Evolutionary conservation across 2,113 vertebrate species (phyloP).

Genomic region (Anoura caudifer): DNA sequence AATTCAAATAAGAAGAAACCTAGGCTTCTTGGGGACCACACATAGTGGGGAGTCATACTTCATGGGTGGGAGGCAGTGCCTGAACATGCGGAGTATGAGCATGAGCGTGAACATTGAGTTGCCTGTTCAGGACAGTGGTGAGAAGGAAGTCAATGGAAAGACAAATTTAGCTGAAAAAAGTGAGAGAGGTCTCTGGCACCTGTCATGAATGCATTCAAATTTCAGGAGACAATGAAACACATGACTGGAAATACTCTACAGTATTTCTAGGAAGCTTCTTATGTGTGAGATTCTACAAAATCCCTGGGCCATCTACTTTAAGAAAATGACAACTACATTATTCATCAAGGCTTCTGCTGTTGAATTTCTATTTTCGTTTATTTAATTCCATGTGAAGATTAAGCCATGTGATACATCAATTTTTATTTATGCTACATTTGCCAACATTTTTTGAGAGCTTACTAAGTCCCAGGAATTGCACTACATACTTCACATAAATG

Average conservation of each 20-base stretch:
- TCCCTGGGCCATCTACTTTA: neutral
- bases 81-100: neutral
- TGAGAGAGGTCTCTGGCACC: neutral
- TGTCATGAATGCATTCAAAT: neutral
- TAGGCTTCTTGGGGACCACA: neutral
- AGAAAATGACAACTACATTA: neutral
- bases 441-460: neutral
- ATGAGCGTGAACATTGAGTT: neutral
- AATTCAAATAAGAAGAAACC: neutral
- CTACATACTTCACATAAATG: neutral
- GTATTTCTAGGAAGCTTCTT: neutral
- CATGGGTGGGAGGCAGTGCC: neutral
- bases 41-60: neutral
- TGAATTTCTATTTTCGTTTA: neutral
- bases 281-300: neutral
- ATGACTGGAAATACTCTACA: neutral
- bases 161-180: neutral
- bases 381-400: neutral
- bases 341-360: neutral
- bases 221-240: neutral
- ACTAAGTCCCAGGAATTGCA: neutral
- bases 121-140: neutral
- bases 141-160: neutral
- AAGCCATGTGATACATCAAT: neutral
- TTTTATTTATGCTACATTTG: constrained; percentile 30